These are phyloP conservation scores for Cylloceria caligata DNA, from an alignment of 2,888 invertebrate genomes.

Conservation along the genomic window DNA sequence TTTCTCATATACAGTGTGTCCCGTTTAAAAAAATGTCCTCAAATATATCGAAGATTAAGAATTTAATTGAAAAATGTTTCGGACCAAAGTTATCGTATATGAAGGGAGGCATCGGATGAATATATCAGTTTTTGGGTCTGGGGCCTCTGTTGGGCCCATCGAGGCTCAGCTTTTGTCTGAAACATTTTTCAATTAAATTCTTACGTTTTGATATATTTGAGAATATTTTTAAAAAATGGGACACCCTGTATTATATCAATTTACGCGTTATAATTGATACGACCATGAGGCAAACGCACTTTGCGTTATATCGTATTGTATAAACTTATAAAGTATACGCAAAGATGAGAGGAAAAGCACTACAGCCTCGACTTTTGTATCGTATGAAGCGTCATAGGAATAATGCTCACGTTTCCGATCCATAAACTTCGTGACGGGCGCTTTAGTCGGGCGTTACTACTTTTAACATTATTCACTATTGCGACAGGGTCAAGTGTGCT, in stretches of 20 bases:
- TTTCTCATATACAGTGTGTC: no score
- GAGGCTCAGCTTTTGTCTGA: no score
- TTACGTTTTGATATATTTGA: no score
- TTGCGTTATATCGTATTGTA: constrained; percentile 17
- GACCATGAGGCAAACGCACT: constrained; percentile 38
- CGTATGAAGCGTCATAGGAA: background rate
- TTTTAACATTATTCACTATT: background rate
- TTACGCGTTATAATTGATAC: constrained; percentile 42
- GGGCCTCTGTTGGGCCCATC: no score
- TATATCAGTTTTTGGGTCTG: no score
- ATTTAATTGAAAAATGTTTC: no score
- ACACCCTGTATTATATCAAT: constrained; percentile 12
- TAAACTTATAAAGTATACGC: background rate
- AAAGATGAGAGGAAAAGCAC: constrained; percentile 17
- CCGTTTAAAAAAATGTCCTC: no score
- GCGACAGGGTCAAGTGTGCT: background rate
- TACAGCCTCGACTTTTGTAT: constrained; percentile 27
- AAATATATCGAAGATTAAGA: no score
- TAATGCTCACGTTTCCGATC: background rate
- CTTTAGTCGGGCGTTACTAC: background rate
- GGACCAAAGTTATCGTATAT: no score
- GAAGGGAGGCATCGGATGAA: no score
- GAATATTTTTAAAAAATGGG: no score
- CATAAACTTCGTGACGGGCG: background rate
- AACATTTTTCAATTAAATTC: no score